These are phyloP conservation scores for Sphecodes monilicornis DNA, from an alignment of 2,888 invertebrate species.

Conservation along the genomic window DNA sequence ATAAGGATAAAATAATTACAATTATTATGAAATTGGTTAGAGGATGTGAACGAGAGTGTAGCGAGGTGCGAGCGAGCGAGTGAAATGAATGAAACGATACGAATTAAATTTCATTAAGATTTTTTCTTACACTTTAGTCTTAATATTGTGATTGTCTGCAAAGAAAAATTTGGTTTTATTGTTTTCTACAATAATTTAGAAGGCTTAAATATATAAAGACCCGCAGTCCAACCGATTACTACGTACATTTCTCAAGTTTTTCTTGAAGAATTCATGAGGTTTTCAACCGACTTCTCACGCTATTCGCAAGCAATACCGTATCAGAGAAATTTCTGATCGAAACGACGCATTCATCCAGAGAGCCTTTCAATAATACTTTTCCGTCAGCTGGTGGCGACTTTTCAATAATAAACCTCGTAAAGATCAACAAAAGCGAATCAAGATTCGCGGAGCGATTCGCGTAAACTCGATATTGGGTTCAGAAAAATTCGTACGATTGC, in stretches of 20 bases:
- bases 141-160: not conserved
- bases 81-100: too few relatives aligned
- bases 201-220: not conserved
- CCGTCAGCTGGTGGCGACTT: slow-evolving; percentile 3
- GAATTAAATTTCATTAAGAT: too few relatives aligned
- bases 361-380: not conserved
- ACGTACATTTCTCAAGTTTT: not conserved
- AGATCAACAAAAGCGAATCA: slow-evolving; percentile 25
- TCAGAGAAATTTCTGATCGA: slow-evolving; percentile 5
- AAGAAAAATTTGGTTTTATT: not conserved
- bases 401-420: slow-evolving; percentile 8
- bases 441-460: slow-evolving; percentile 4
- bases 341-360: not conserved
- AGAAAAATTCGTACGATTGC: slow-evolving; percentile 6
- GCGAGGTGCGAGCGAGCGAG: too few relatives aligned
- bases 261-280: not conserved
- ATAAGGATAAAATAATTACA: too few relatives aligned
- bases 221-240: not conserved
- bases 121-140: not conserved
- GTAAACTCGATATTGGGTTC: not conserved
- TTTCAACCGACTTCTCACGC: not conserved
- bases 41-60: too few relatives aligned
- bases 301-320: not conserved
- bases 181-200: not conserved
- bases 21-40: too few relatives aligned